phyloP scores from a whole-genome alignment of 2,113 vertebrate genomes.

The Rhinolophus ferrumequinum region DNA sequence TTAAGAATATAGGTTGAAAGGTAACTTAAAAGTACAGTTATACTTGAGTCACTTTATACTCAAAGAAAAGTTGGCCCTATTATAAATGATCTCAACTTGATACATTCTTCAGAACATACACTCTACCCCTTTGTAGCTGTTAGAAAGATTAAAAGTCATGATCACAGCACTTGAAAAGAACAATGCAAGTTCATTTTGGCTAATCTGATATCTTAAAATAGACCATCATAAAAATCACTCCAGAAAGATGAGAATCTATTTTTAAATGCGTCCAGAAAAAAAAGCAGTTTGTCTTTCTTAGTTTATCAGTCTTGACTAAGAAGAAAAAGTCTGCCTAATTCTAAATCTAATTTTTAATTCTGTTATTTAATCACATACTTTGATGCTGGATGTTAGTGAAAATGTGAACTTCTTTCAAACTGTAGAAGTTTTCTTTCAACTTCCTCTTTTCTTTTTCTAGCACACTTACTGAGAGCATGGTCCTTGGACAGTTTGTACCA shows the following conservation, averaged over 20 bases:
- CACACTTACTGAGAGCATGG: neutral
- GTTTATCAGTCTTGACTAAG: slow-evolving; percentile 66
- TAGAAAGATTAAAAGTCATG: slow-evolving; percentile 65
- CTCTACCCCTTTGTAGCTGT: neutral
- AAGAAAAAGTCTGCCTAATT: slow-evolving; percentile 54
- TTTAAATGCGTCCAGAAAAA: slow-evolving; percentile 63
- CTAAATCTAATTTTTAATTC: slow-evolving; percentile 58
- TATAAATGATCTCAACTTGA: slow-evolving; percentile 8
- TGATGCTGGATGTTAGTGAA: neutral
- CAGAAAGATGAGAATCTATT: slow-evolving; percentile 76
- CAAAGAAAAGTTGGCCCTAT: slow-evolving; percentile 2
- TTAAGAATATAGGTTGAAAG: neutral
- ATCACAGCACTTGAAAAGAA: slow-evolving; percentile 71
- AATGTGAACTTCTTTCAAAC: neutral
- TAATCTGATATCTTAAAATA: slow-evolving; percentile 78
- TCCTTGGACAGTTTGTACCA: neutral
- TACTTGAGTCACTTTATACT: slow-evolving; percentile 13
- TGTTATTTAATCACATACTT: slow-evolving; percentile 60
- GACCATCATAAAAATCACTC: slow-evolving; percentile 68
- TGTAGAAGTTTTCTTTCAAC: neutral
- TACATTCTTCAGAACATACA: neutral
- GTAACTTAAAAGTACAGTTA: neutral
- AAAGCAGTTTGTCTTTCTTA: slow-evolving; percentile 38
- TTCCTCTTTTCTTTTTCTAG: neutral
- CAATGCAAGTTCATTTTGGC: slow-evolving; percentile 63